phyloP scores from a whole-genome alignment of 2,888 invertebrate genomes.

The Spodoptera exigua region DNA sequence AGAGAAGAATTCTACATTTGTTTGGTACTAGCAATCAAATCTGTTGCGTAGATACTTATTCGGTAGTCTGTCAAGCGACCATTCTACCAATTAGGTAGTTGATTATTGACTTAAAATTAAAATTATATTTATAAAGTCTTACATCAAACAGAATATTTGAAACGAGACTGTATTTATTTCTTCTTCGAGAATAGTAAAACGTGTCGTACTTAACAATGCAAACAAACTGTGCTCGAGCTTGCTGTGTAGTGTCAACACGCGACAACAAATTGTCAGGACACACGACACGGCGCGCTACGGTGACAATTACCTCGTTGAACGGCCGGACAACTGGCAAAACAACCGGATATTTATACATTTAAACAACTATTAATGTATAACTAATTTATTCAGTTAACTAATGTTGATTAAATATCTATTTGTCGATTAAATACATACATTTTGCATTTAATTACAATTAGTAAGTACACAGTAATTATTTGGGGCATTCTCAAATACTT shows the following conservation, averaged over 20 bases:
- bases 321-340: constrained; percentile 23
- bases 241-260: constrained; percentile 52
- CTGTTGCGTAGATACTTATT: too few species aligned
- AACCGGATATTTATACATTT: constrained; percentile 1
- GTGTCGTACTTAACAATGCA: constrained; percentile 7
- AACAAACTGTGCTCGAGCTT: constrained; percentile 21
- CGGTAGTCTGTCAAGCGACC: too few species aligned
- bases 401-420: constrained; percentile 5
- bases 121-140: too few species aligned
- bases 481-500: too few species aligned
- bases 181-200: not conserved
- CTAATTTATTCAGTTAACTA: constrained; percentile 16
- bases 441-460: not conserved
- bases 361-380: constrained; percentile 26
- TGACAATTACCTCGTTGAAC: constrained; percentile 49
- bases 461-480: too few species aligned
- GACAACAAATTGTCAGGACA: constrained; percentile 62
- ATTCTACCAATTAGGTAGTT: too few species aligned
- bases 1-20: too few species aligned
- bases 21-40: too few species aligned
- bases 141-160: too few species aligned
- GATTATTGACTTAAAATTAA: too few species aligned
- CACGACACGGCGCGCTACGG: constrained; percentile 54
- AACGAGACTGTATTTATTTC: not conserved
- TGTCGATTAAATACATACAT: constrained; percentile 7